These are phyloP conservation scores for Petrocephalus schoutedeni DNA, from an alignment of 2,797 vertebrate genomes.

Conservation along the genomic window DNA sequence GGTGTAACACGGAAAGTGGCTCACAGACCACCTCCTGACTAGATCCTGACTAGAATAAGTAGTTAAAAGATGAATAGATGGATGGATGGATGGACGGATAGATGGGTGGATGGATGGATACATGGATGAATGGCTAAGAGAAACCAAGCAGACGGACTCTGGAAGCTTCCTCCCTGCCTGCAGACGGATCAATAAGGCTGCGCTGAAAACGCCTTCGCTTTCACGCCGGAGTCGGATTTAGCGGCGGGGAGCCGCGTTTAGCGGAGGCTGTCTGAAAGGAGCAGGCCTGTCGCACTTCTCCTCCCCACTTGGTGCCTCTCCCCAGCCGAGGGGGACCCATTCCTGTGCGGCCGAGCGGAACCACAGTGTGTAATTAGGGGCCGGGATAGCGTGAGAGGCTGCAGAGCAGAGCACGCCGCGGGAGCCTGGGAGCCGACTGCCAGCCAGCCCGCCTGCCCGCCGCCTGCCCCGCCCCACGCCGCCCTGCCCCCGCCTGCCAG, in stretches of 20 bases:
- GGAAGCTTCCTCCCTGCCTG: not conserved
- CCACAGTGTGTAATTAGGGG: conserved; percentile 68
- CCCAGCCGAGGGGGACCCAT: conserved; percentile 65
- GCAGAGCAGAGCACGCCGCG: conserved; percentile 42
- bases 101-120: not conserved
- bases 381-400: conserved; percentile 63
- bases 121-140: not conserved
- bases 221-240: not conserved
- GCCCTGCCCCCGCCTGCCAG: not conserved
- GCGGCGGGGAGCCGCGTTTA: not conserved
- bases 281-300: not conserved
- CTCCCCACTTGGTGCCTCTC: conserved; percentile 10
- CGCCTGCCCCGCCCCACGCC: not conserved
- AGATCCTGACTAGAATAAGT: not conserved
- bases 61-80: not conserved
- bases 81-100: not conserved
- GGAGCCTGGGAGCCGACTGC: conserved; percentile 1
- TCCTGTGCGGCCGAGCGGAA: conserved; percentile 70
- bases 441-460: not conserved
- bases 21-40: not conserved
- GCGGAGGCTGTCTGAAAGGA: not conserved
- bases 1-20: not conserved
- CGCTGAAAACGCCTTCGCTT: not conserved
- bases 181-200: not conserved
- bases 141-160: not conserved